These are phyloP conservation scores for Tor tambroides DNA, from an alignment of 2,113 vertebrate genomes.

Conservation along the genomic window DNA sequence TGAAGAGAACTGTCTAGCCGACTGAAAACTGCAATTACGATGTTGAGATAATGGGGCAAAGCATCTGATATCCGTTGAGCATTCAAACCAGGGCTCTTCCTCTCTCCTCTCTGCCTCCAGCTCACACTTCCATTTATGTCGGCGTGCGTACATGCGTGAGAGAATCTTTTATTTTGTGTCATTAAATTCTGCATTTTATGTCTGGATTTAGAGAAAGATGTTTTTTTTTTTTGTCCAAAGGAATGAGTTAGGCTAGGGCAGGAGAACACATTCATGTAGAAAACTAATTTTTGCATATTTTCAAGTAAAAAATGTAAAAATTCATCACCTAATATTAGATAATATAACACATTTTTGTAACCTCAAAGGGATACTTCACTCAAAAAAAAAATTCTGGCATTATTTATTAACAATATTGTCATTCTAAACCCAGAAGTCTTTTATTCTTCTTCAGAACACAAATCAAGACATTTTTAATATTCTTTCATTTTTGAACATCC, in stretches of 20 bases:
- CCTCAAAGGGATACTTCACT: too few relatives aligned
- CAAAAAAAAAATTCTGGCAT: background rate
- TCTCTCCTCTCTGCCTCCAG: background rate
- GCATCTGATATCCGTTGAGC: constrained; percentile 26
- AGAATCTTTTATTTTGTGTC: constrained; percentile 1
- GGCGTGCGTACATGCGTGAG: background rate
- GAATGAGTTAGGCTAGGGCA: background rate
- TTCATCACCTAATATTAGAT: background rate
- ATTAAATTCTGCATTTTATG: background rate
- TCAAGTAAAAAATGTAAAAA: background rate
- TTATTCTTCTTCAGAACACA: background rate
- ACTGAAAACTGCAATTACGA: constrained; percentile 33
- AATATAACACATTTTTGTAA: background rate
- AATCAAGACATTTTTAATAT: too few relatives aligned
- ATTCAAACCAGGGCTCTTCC: background rate
- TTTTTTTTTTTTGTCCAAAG: background rate
- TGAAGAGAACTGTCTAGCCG: background rate
- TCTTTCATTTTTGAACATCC: too few relatives aligned
- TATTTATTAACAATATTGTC: background rate
- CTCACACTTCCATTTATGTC: constrained; percentile 2
- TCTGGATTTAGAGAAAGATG: background rate
- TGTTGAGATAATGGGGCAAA: constrained; percentile 40
- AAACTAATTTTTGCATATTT: background rate
- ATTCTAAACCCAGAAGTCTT: background rate
- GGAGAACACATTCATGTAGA: background rate